Percentiles rank a stretch among this genome's conserved stretches.
Evolutionary conservation across 2,113 vertebrate species (phyloP).

Genomic region (human): DNA sequence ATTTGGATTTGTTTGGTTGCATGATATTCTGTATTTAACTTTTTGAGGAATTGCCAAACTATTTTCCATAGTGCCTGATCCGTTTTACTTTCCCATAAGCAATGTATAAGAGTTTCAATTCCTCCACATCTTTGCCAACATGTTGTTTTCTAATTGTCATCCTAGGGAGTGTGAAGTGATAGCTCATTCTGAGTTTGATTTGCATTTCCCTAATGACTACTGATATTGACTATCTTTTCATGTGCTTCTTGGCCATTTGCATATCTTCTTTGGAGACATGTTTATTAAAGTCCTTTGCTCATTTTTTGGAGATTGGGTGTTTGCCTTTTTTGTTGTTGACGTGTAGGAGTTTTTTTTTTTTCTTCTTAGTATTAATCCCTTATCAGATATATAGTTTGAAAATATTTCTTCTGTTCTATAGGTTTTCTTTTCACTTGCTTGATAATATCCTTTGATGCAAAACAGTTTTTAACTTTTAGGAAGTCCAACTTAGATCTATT

Average conservation of each 20-base stretch:
- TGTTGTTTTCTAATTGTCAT: neutral
- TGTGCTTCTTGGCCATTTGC: neutral
- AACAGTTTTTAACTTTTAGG: neutral
- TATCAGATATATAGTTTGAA: neutral
- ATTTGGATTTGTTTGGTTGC: neutral
- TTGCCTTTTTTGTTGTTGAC: neutral
- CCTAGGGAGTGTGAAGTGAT: neutral
- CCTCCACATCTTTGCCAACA: neutral
- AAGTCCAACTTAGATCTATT: neutral
- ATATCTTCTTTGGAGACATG: neutral
- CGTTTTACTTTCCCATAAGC: neutral
- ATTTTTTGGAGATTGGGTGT: neutral
- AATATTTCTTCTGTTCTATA: neutral
- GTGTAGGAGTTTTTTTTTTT: no score
- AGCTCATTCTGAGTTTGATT: neutral
- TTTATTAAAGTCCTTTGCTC: neutral
- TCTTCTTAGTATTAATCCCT: neutral
- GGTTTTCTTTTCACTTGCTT: neutral
- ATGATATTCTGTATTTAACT: neutral
- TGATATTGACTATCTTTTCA: neutral
- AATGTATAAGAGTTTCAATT: neutral
- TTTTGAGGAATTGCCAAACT: neutral
- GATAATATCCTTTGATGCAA: neutral
- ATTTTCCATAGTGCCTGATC: neutral
- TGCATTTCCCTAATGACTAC: neutral